Percentiles rank a stretch among this genome's conserved stretches.
phyloP scores from a whole-genome alignment of 2,888 invertebrate species.

The Diarsia mendica region DNA sequence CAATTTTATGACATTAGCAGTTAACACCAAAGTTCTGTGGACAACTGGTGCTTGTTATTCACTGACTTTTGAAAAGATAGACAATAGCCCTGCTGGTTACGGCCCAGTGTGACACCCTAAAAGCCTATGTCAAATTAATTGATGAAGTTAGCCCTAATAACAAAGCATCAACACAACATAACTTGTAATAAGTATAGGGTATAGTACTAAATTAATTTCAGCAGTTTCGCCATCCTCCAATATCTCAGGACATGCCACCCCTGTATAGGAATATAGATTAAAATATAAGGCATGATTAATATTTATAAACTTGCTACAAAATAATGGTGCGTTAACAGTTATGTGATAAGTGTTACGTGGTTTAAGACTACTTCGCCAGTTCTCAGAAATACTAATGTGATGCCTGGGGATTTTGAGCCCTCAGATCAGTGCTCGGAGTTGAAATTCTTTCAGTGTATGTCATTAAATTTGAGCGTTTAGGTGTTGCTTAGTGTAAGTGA shows the following conservation, averaged over 20 bases:
- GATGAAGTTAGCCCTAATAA: neutral
- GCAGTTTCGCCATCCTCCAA: conserved; percentile 19
- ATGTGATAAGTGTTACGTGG: conserved; percentile 55
- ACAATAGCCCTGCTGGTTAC: too few species aligned
- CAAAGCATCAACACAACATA: too few species aligned
- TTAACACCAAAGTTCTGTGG: too few species aligned
- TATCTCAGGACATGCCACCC: conserved; percentile 8
- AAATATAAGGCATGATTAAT: conserved; percentile 43
- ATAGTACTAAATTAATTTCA: neutral
- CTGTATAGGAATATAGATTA: conserved; percentile 4
- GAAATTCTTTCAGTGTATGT: neutral
- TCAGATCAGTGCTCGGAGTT: neutral
- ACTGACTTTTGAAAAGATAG: too few species aligned
- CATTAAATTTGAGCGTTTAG: neutral
- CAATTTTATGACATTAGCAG: too few species aligned
- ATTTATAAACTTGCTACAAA: conserved; percentile 59
- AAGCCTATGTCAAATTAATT: too few species aligned
- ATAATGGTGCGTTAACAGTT: conserved; percentile 56
- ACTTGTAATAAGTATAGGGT: too few species aligned
- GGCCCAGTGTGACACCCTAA: too few species aligned
- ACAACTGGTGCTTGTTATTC: too few species aligned
- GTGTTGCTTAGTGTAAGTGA: neutral
- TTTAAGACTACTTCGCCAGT: conserved; percentile 9
- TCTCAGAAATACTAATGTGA: neutral
- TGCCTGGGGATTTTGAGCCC: neutral